Evolutionary conservation across 2,888 invertebrate genomes (phyloP).

Genomic region (Drosophila mimetica): DNA sequence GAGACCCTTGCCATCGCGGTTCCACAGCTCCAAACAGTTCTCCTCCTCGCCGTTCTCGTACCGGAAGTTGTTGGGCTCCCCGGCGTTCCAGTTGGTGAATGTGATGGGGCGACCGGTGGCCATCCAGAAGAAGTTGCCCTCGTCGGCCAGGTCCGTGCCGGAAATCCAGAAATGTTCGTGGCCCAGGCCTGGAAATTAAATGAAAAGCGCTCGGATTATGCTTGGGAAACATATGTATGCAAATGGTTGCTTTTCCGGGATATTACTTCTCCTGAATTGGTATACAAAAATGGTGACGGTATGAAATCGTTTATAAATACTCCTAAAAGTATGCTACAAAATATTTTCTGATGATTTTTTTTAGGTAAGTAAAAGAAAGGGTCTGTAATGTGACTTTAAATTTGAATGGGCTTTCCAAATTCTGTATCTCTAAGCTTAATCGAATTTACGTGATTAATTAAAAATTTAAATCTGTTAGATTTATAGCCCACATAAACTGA

Average conservation of each 20-base stretch:
- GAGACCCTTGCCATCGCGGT: slow-evolving; percentile 95
- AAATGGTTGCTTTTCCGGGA: neutral
- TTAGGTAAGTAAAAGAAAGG: no score
- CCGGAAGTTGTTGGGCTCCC: slow-evolving; percentile 96
- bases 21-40: slow-evolving; percentile 95
- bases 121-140: slow-evolving; percentile 97
- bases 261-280: no score
- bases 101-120: slow-evolving; percentile 94
- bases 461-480: neutral
- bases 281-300: no score
- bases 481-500: neutral
- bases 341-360: no score
- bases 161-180: slow-evolving; percentile 97
- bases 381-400: no score
- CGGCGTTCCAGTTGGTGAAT: slow-evolving; percentile 97
- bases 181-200: slow-evolving; percentile 88
- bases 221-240: neutral
- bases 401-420: no score
- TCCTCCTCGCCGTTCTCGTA: slow-evolving; percentile 96
- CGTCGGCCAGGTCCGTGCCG: slow-evolving; percentile 95
- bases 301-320: no score
- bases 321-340: no score
- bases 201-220: slow-evolving; percentile 3
- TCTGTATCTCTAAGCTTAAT: no score
- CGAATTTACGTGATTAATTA: neutral